Base-by-base conservation (phyloP, 2,888 invertebrate genomes). In the Athalia rosae region DNA sequence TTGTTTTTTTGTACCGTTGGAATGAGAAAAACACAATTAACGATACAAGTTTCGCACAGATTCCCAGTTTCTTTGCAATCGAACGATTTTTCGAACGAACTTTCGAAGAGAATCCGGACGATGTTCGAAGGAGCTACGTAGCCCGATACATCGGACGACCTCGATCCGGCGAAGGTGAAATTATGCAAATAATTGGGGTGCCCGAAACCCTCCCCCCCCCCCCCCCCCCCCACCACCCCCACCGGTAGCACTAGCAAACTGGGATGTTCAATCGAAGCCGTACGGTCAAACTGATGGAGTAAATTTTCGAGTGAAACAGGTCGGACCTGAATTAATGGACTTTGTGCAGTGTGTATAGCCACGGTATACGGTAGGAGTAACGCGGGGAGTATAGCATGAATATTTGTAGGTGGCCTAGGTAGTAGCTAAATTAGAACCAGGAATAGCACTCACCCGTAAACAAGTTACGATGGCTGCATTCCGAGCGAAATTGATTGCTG, bases 381-480 rank as follows among this genome's bases (percentile, higher is more conserved):
- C 58, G 45, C 45, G 28, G 71, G 28, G 71, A 4, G 43, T 71
- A 28, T 28, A 28, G 58, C 45, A 71, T 71, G 71, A 71, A 71
- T 71, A 71, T 71, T 71, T 45, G 71, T 50, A 64, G 28, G 28
- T 64, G n/a, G n/a, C n/a, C n/a, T n/a, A 62, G 13, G 61, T 47
- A 71, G 56, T 71, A 71, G 58, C 56, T 71, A 58, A 71, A 71
- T 71, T 71, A n/a, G 45, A 71, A 13, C 71, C 43, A 71, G 71
- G 45, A 71, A 58, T 71, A 71, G 71, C 71, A 45, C 43, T 45
- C 71, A 13, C 4, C 8, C 11, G 15, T 45, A 71, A 71, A 71
- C 71, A 58, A 71, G 71, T 71, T 71, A 71, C 71, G 71, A 45
- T 71, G 28, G 28, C 28, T 28, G 71, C 71, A 71, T 71, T 71